Base-by-base conservation (phyloP, 2,888 invertebrate genomes). In the Lymantria dispar region DNA sequence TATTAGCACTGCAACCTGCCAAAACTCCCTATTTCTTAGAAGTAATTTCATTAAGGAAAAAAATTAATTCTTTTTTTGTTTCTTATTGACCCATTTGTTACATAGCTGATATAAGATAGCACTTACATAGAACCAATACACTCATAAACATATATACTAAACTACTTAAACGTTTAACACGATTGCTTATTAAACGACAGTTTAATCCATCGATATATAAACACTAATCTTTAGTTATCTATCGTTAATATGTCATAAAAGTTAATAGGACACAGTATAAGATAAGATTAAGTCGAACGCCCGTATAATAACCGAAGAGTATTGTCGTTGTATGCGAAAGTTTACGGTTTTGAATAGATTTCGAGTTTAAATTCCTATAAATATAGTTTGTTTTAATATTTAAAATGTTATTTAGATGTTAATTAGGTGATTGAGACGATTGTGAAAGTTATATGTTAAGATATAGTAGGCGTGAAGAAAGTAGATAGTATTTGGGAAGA, bases 221-320 rank as follows among this genome's bases (percentile, higher is more conserved):
- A 43, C 52, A 45, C 52, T 72, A 63, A 73, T 71, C 71, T 59
- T 60, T 64, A 64, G 54, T 68, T 66, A 71, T 61, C 39, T 12
- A 61, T 68, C 59, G 70, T 67, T 63, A 66, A 64, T 62, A 61
- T 62, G 63, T 54, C 61, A 47, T 65, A 52, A 58, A 63, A 53
- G 45, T 55, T 59, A 65, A 59, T 64, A 64, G 54, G 52, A 48
- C 15, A 13, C 41, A 48, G 50, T 54, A 62, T 58, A 40, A 38
- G 51, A 52, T 43, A 43, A 60, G 63, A 66, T 66, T 62, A 58
- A 51, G 44, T 46, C 48, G 43, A 52, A 33, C 43, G 38, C 44
- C 47, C 47, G 50, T 51, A 14, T 45, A 44, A 47, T 43, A 54
- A 47, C 31, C 22, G 43, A 41, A 36, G 44, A 44, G 49, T 50